Evolutionary conservation across 2,888 invertebrate genomes (phyloP).

Genomic region (Spodoptera picta): DNA sequence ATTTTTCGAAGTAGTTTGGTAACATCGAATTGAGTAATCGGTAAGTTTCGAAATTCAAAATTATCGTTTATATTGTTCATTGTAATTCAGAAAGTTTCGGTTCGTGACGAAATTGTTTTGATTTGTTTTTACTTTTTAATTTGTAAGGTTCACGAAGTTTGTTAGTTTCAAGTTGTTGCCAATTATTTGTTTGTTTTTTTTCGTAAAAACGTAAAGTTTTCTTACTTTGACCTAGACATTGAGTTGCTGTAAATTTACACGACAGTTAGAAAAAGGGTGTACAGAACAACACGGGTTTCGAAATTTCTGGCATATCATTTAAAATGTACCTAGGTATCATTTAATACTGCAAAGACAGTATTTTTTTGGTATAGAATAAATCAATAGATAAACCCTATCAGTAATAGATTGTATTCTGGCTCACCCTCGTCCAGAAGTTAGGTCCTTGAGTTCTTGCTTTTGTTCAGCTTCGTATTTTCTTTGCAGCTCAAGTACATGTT

Average conservation of each 20-base stretch:
- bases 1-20: conserved; percentile 16
- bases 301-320: too few relatives aligned
- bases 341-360: too few relatives aligned
- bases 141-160: conserved; percentile 16
- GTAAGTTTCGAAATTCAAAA: neutral
- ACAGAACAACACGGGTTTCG: too few relatives aligned
- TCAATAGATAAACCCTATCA: too few relatives aligned
- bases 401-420: conserved; percentile 27
- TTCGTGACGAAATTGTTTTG: conserved; percentile 1
- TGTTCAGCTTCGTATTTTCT: conserved; percentile 93
- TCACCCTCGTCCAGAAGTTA: conserved; percentile 89
- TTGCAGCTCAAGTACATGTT: conserved; percentile 92
- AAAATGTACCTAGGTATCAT: too few relatives aligned
- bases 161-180: neutral
- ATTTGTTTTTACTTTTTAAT: conserved; percentile 11
- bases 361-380: too few relatives aligned
- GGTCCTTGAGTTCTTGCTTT: conserved; percentile 91
- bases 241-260: too few relatives aligned
- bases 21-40: conserved; percentile 23
- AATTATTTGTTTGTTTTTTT: conserved; percentile 1
- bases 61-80: conserved; percentile 1
- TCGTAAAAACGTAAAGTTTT: neutral
- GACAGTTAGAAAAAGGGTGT: too few relatives aligned
- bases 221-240: too few relatives aligned
- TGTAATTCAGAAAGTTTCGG: neutral